Conservation (phyloP, 2,888 invertebrate genomes). For the Sinodicranocentrus sp. region DNA sequence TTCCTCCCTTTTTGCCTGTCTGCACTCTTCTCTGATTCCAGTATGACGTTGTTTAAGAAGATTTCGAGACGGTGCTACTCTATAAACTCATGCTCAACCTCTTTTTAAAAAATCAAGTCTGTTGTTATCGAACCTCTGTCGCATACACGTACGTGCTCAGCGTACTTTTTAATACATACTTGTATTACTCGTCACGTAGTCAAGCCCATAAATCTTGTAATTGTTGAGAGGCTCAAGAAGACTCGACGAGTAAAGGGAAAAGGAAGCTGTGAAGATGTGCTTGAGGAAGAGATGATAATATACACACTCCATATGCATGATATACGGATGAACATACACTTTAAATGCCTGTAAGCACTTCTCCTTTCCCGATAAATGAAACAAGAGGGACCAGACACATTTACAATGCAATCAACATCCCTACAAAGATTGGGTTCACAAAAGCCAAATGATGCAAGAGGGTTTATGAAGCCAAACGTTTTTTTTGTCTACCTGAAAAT, state of each 20-base stretch:
- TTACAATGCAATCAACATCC: too few species aligned
- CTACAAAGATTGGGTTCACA: too few species aligned
- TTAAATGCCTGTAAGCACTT: too few species aligned
- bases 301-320: not conserved
- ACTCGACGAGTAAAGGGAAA: not conserved
- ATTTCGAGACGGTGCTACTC: too few species aligned
- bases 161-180: not conserved
- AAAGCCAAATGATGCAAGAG: too few species aligned
- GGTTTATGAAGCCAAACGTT: too few species aligned
- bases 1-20: not conserved
- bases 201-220: conserved; percentile 53
- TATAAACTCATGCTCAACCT: not conserved
- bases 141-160: not conserved
- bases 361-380: too few species aligned
- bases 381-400: too few species aligned
- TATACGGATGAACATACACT: too few species aligned
- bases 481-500: too few species aligned
- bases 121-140: too few species aligned
- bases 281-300: not conserved
- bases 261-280: not conserved
- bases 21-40: not conserved
- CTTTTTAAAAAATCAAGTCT: not conserved
- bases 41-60: too few species aligned
- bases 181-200: conserved; percentile 43
- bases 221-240: conserved; percentile 4